A percentile compares a stretch with the other conserved stretches of the same genome.
These are phyloP conservation scores for Plumapathes pennacea DNA, from an alignment of 92 coral and sea anemone species.

Conservation along the genomic window DNA sequence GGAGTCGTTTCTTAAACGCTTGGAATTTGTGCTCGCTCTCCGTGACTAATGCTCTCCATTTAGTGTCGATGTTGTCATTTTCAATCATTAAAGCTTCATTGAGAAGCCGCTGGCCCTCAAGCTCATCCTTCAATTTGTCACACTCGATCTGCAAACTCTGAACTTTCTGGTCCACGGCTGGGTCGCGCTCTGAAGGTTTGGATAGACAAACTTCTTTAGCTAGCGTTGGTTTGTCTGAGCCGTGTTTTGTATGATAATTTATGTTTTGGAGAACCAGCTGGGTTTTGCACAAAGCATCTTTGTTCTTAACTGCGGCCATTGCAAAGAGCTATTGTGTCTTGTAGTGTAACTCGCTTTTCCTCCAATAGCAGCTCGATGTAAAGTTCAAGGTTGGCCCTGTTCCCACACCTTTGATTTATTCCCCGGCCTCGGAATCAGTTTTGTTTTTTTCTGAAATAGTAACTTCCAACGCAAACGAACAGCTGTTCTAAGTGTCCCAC, in stretches of 20 bases:
- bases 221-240: conserved; percentile 21
- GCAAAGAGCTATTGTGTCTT: conserved; percentile 6
- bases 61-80: neutral
- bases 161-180: neutral
- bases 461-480: no score
- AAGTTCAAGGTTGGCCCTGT: neutral
- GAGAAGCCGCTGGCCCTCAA: neutral
- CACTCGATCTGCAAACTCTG: conserved; percentile 11
- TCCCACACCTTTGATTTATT: no score
- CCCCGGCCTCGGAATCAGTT: no score
- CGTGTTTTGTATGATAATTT: conserved; percentile 42
- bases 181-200: conserved; percentile 20
- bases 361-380: neutral
- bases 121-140: conserved; percentile 20
- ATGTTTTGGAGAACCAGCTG: conserved; percentile 35
- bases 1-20: no score
- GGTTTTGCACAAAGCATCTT: conserved; percentile 15
- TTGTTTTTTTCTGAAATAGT: no score
- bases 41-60: neutral
- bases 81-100: neutral
- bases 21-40: no score
- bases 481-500: conserved; percentile 11
- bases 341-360: conserved; percentile 19
- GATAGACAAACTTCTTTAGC: conserved; percentile 26
- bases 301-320: conserved; percentile 26